Base-by-base conservation (phyloP, 2,113 vertebrate species). In the Pollachius pollachius region DNA sequence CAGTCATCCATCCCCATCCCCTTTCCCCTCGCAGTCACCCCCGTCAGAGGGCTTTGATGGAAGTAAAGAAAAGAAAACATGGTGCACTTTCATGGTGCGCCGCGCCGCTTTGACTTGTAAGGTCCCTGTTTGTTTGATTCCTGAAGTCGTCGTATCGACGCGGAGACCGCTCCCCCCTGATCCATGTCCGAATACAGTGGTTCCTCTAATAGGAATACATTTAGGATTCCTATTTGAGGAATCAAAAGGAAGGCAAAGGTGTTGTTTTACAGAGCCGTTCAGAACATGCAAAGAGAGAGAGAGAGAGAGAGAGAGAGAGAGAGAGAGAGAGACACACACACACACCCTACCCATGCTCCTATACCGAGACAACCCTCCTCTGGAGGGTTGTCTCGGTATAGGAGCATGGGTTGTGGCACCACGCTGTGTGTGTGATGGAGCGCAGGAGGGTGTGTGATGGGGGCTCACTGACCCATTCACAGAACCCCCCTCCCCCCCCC, bases 341-440 rank as follows among this genome's bases (percentile, higher is more conserved):
- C 27, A 4, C 4, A 27, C 27, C 2, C 27, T n/a, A n/a, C n/a
- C n/a, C n/a, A n/a, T n/a, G n/a, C n/a, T n/a, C n/a, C n/a, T n/a
- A n/a, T n/a, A n/a, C n/a, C n/a, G n/a, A n/a, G n/a, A n/a, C n/a
- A n/a, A n/a, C n/a, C n/a, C n/a, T n/a, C n/a, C n/a, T n/a, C n/a
- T n/a, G n/a, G 30, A 34, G 30, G 76, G 67, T 77, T 68, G 71
- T 77, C 76, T 81, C 30, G 30, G 30, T 34, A 34, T 34, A 34
- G 30, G 80, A 79, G 74, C 72, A 75, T 90, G 90, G 89, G 87
- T 91, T 88, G 92, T 85, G 92, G 87, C 89, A 88, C 77, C 95
- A 90, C 5, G 89, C 95, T 93, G 94, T 86, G 94, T 75, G 18
- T 74, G 78, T 97, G 94, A 96, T 94, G 94, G 94, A 94, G 93